A percentile compares a stretch with the other conserved stretches of the same genome.
phyloP scores from a whole-genome alignment of 2,113 vertebrate species.

The Sula dactylatra region DNA sequence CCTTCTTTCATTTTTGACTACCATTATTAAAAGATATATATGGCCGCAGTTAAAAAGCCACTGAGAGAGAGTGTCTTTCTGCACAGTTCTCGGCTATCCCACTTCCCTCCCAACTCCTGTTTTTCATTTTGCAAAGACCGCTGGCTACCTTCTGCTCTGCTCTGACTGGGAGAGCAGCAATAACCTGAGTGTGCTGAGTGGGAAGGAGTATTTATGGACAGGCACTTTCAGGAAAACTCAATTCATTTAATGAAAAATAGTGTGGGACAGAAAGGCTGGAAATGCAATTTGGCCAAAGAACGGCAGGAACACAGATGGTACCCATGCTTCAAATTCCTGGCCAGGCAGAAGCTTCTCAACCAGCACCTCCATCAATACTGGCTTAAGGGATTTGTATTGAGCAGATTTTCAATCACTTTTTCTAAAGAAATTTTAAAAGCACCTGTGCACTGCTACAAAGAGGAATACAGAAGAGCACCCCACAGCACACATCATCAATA shows the following conservation, averaged over 20 bases:
- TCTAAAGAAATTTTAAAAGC: background rate
- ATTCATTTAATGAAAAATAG: slow-evolving; percentile 6
- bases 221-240: slow-evolving; percentile 14
- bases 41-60: background rate
- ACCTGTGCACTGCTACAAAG: background rate
- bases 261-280: background rate
- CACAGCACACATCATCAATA: background rate
- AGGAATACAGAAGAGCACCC: background rate
- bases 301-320: background rate
- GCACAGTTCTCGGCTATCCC: background rate
- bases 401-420: background rate
- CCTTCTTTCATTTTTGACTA: background rate
- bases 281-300: background rate
- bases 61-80: background rate
- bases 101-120: background rate
- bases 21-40: background rate
- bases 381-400: slow-evolving; percentile 4
- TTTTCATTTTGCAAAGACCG: background rate
- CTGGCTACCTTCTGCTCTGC: background rate
- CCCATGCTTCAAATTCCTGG: background rate
- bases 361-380: background rate
- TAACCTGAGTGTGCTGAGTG: background rate
- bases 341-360: background rate
- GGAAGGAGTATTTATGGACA: slow-evolving; percentile 10
- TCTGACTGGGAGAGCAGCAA: background rate